These are phyloP conservation scores for Zaprionus davidi DNA, from an alignment of 1,140 invertebrate species.

Conservation along the genomic window DNA sequence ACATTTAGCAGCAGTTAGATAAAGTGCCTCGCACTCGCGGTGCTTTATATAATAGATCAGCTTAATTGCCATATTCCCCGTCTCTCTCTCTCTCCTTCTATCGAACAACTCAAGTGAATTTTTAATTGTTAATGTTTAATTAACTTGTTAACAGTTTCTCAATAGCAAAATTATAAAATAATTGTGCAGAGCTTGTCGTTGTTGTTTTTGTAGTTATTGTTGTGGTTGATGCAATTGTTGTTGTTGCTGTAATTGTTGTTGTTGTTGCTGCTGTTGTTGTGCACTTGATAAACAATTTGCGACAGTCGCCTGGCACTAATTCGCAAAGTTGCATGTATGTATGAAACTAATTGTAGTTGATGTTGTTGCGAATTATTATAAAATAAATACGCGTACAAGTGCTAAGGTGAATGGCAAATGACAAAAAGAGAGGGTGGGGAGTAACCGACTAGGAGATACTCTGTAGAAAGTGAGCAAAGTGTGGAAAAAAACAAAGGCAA, in stretches of 20 bases:
- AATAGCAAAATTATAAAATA: conserved; percentile 68
- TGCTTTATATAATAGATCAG: conserved; percentile 30
- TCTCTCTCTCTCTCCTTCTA: neutral
- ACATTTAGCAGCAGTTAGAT: conserved; percentile 63
- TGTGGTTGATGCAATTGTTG: conserved; percentile 37
- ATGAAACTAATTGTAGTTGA: conserved; percentile 67
- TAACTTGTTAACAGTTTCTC: conserved; percentile 81
- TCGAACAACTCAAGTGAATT: conserved; percentile 12
- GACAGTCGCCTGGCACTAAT: conserved; percentile 59
- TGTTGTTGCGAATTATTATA: conserved; percentile 54
- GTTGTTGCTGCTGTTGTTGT: conserved; percentile 54
- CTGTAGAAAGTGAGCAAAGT: conserved; percentile 12
- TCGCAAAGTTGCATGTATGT: conserved; percentile 40
- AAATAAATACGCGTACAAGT: conserved; percentile 62
- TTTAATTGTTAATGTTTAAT: conserved; percentile 59
- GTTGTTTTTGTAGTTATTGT: conserved; percentile 22
- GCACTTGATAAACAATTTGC: conserved; percentile 79
- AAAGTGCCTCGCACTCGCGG: conserved; percentile 28
- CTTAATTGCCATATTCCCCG: conserved; percentile 31
- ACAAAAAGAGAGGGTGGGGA: conserved; percentile 16
- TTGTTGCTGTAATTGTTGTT: conserved; percentile 4
- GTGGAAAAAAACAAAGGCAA: neutral
- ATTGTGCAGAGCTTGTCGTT: conserved; percentile 48
- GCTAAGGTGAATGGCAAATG: conserved; percentile 74
- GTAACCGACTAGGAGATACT: neutral